These are phyloP conservation scores for Spatulosminthurus flaviceps DNA, from an alignment of 2,888 invertebrate genomes.

Conservation along the genomic window DNA sequence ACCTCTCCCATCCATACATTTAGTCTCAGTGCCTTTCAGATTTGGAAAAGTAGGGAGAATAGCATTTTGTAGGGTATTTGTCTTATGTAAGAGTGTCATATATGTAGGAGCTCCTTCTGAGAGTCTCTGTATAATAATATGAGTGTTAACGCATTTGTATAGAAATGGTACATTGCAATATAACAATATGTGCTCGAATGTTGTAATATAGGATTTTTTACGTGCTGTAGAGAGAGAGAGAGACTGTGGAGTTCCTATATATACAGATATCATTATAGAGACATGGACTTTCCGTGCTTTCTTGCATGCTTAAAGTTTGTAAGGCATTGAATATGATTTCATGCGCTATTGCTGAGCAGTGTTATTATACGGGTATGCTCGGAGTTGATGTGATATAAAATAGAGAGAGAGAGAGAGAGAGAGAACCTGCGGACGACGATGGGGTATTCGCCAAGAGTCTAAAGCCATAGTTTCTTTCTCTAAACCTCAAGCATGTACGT, in stretches of 20 bases:
- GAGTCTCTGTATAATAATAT: too few species aligned
- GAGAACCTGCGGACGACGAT: conserved; percentile 18
- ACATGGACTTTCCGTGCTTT: neutral
- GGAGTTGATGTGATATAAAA: conserved; percentile 14
- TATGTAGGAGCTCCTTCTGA: neutral
- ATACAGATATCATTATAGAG: neutral
- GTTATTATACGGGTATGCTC: conserved; percentile 16
- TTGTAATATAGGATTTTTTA: too few species aligned
- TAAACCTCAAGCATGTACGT: conserved; percentile 18
- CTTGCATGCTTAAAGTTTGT: conserved; percentile 28
- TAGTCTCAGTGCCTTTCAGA: neutral
- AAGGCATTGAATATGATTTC: conserved; percentile 29
- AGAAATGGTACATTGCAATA: too few species aligned
- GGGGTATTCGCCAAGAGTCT: conserved; percentile 18
- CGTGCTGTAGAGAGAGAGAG: too few species aligned
- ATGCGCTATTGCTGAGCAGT: conserved; percentile 26
- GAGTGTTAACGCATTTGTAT: too few species aligned
- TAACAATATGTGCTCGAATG: too few species aligned
- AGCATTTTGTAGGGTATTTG: conserved; percentile 8
- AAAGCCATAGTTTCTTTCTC: conserved; percentile 18
- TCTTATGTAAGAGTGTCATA: neutral
- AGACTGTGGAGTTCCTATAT: neutral
- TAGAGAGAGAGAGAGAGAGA: too few species aligned
- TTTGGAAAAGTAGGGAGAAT: neutral
- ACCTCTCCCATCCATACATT: too few species aligned